Evolutionary conservation across 2,113 vertebrate genomes (phyloP).

Genomic region (Seriola dumerili): DNA sequence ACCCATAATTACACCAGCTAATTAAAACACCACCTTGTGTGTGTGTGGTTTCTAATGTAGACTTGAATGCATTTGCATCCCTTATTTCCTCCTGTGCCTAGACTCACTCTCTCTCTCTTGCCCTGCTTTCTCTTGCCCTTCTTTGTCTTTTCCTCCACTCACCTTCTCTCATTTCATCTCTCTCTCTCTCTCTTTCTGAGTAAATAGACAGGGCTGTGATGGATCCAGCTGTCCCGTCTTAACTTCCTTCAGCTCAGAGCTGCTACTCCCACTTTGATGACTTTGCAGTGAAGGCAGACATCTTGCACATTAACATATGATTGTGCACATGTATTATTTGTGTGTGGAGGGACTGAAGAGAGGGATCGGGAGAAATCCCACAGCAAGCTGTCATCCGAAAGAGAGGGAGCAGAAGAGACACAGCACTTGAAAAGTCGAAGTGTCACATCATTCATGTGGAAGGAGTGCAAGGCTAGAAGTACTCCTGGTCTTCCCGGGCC

Average conservation of each 20-base stretch:
- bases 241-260: conserved; percentile 74
- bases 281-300: conserved; percentile 77
- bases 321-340: conserved; percentile 81
- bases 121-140: conserved; percentile 43
- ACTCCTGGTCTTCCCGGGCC: conserved; percentile 41
- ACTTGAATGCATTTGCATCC: conserved; percentile 68
- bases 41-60: conserved; percentile 56
- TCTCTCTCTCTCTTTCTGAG: conserved; percentile 35
- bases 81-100: conserved; percentile 43
- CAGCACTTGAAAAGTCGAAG: conserved; percentile 56
- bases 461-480: conserved; percentile 63
- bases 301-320: conserved; percentile 82
- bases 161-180: conserved; percentile 67
- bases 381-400: conserved; percentile 70
- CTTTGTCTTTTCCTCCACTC: conserved; percentile 57
- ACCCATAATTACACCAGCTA: conserved; percentile 61
- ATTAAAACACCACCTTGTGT: conserved; percentile 62
- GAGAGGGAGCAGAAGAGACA: conserved; percentile 55
- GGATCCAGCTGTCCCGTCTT: conserved; percentile 81
- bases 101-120: background rate
- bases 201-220: conserved; percentile 74
- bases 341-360: conserved; percentile 62
- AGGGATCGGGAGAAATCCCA: conserved; percentile 68
- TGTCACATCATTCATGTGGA: conserved; percentile 75
- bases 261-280: conserved; percentile 72